Conservation (phyloP, 2,888 invertebrate species). For the Notodonta dromedarius region DNA sequence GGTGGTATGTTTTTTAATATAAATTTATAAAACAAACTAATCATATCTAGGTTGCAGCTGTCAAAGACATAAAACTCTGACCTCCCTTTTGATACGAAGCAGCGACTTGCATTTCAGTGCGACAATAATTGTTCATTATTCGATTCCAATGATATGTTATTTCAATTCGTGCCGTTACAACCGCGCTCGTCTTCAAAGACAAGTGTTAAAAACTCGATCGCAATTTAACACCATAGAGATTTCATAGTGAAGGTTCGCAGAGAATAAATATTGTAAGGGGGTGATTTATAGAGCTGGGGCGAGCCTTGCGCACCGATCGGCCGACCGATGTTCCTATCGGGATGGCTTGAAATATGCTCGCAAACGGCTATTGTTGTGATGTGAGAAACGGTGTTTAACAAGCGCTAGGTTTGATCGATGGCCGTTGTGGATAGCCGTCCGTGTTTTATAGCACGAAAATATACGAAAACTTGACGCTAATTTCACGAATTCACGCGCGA, state of each 20-base stretch:
- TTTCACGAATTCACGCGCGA: conserved; percentile 34
- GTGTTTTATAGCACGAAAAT: conserved; percentile 69
- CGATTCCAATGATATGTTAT: conserved; percentile 4
- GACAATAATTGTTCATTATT: conserved; percentile 5
- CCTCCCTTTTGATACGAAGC: background rate
- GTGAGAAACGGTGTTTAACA: conserved; percentile 83
- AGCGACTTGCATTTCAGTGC: background rate
- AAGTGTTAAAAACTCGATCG: conserved; percentile 47
- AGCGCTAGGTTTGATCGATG: conserved; percentile 75
- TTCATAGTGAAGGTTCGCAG: conserved; percentile 65
- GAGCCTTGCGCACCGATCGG: conserved; percentile 69
- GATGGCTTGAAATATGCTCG: conserved; percentile 81
- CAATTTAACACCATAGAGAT: conserved; percentile 44
- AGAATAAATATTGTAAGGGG: conserved; percentile 83
- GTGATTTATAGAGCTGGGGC: conserved; percentile 78
- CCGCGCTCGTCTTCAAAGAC: conserved; percentile 13
- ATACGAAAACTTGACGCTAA: conserved; percentile 61
- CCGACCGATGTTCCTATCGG: conserved; percentile 76
- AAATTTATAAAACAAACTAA: background rate
- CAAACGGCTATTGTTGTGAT: conserved; percentile 80
- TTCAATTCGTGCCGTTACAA: conserved; percentile 18
- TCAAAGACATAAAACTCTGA: background rate
- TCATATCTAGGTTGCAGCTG: background rate
- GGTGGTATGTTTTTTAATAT: too few relatives aligned
- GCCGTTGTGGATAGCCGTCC: conserved; percentile 59